These are phyloP conservation scores for Pseudomyrmex cubaensis DNA, from an alignment of 1,140 invertebrate genomes.

Conservation along the genomic window DNA sequence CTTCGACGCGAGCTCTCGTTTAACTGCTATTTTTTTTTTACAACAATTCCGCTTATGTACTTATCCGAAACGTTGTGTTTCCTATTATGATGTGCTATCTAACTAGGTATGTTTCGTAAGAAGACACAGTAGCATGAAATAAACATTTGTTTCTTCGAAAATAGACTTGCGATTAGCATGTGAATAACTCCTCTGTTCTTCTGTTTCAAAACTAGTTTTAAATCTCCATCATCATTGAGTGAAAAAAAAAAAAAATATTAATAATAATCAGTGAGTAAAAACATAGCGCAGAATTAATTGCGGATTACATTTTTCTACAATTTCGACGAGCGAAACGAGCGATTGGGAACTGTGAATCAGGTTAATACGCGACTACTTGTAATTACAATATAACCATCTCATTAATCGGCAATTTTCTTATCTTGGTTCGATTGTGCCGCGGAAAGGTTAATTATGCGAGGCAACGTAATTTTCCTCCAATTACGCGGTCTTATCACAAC, in stretches of 20 bases:
- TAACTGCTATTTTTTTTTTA: constrained; percentile 41
- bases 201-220: background rate
- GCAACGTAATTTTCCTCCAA: constrained; percentile 1
- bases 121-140: background rate
- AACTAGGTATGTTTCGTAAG: background rate
- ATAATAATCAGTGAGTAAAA: too few species aligned
- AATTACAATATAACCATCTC: background rate
- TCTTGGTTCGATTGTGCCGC: constrained; percentile 3
- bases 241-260: background rate
- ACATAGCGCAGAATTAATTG: too few species aligned
- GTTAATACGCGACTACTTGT: background rate
- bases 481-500: constrained; percentile 12
- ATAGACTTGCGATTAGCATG: background rate
- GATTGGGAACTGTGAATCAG: too few species aligned
- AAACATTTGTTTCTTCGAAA: background rate
- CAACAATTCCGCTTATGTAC: constrained; percentile 41
- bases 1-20: background rate
- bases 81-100: constrained; percentile 56
- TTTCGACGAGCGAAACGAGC: too few species aligned
- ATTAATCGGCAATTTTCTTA: constrained; percentile 2
- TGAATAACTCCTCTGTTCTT: background rate
- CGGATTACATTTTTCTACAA: too few species aligned
- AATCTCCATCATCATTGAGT: background rate
- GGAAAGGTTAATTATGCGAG: background rate
- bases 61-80: constrained; percentile 74